Evolutionary conservation across 2,113 vertebrate genomes (phyloP), one percentile per base, ranked within the genome.

Genomic region (Channa maculata): DNA sequence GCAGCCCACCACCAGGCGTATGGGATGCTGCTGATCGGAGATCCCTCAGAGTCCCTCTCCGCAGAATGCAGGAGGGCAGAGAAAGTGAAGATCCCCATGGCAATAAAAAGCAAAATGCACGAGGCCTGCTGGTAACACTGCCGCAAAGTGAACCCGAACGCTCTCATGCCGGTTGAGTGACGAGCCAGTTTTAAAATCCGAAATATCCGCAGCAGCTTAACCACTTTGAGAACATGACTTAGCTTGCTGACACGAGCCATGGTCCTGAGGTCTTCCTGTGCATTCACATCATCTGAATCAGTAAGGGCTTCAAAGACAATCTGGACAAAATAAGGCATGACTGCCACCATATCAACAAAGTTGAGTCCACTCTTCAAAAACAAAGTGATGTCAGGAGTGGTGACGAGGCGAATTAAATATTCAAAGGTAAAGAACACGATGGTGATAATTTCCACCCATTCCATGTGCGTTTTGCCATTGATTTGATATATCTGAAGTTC

Each of bases 1-100:
- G 96, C 94, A 61, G 95, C 96, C 96, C 95, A 96, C 96, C 95
- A 96, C 96, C 95, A 96, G 0, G 95, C 82, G 0, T 80, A 80
- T 2, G 95, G 96, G 69, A 96, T 95, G 33, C 95, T 96, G 89
- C 90, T 95, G 90, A 97, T 95, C 64, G 92, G 92, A 12, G 95
- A 95, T 9, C 85, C 93, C 0, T 94, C 95, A 1, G 94, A 88
- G 13, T 96, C 95, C 0, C 92, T 94, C 88, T 97, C 96, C 6
- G 92, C 95, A 0, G 94, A 94, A 84, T 96, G 94, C 89, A 96
- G 93, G 44, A 97, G 94, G 36, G 95, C 94, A 0, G 96, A 96
- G 91, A 96, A 97, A 67, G 92, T 95, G 79, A 96, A 95, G 85
- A 96, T 93, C 0, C 95, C 96, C 95, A 97, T 93, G 80, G 92